These are phyloP conservation scores for Rhagonycha fulva DNA, from an alignment of 2,888 invertebrate genomes.

Conservation along the genomic window DNA sequence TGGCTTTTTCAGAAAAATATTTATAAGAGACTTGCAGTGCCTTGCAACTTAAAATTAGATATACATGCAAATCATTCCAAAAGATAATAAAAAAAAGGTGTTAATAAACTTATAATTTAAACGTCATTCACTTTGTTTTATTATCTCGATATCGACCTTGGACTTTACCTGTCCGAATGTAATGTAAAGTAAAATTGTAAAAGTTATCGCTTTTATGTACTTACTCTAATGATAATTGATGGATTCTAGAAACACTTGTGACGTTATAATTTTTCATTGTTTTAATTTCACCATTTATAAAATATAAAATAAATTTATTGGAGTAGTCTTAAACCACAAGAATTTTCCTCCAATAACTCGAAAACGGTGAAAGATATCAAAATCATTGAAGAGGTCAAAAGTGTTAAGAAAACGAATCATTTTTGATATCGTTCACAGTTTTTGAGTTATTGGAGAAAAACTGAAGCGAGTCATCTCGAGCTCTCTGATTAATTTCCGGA, in stretches of 20 bases:
- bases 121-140: conserved; percentile 19
- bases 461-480: too few relatives aligned
- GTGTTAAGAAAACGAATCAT: too few relatives aligned
- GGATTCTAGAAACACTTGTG: neutral
- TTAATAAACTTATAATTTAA: conserved; percentile 18
- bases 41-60: neutral
- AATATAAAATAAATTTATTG: neutral
- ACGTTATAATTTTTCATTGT: neutral
- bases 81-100: conserved; percentile 16
- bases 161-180: conserved; percentile 22
- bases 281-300: neutral
- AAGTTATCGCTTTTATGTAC: neutral
- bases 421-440: too few relatives aligned
- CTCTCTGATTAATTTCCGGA: too few relatives aligned
- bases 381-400: too few relatives aligned
- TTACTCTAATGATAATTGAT: neutral
- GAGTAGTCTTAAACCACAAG: too few relatives aligned
- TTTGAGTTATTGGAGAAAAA: too few relatives aligned
- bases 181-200: neutral
- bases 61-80: conserved; percentile 9
- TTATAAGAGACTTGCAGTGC: neutral
- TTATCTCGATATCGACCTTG: conserved; percentile 24
- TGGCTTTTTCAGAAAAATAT: neutral
- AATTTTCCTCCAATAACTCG: too few relatives aligned
- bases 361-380: too few relatives aligned